These are phyloP conservation scores for Lasius fuliginosus DNA, from an alignment of 2,888 invertebrate genomes.

Conservation along the genomic window DNA sequence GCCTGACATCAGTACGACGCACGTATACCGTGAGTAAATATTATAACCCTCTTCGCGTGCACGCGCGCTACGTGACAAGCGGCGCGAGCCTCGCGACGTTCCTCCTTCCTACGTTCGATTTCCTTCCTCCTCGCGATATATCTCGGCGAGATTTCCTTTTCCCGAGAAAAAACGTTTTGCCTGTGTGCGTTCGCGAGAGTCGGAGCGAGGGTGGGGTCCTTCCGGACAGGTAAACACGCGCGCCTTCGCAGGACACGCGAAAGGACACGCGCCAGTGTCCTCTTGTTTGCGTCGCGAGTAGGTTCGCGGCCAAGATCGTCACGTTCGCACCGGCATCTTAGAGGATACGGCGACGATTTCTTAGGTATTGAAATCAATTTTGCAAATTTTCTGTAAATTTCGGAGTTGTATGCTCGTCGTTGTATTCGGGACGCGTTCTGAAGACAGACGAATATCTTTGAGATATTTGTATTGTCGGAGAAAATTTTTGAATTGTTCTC, in stretches of 20 bases:
- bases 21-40: conserved; percentile 76
- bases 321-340: background rate
- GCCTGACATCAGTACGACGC: conserved; percentile 46
- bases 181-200: conserved; percentile 37
- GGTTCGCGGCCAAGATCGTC: background rate
- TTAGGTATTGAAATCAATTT: background rate
- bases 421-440: background rate
- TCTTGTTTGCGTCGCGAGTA: conserved; percentile 57
- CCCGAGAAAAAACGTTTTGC: conserved; percentile 48
- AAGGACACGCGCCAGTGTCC: conserved; percentile 49
- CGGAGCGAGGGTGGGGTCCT: conserved; percentile 66
- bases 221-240: conserved; percentile 62
- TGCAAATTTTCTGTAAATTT: background rate
- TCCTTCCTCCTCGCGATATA: conserved; percentile 13
- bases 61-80: conserved; percentile 54
- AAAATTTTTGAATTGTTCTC: background rate
- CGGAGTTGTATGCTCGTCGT: background rate
- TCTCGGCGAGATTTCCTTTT: background rate
- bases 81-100: conserved; percentile 26
- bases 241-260: conserved; percentile 51
- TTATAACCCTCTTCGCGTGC: conserved; percentile 37
- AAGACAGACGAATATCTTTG: background rate
- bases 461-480: background rate
- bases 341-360: background rate
- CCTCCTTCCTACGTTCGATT: conserved; percentile 12